Evolutionary conservation across 1,140 invertebrate genomes (phyloP), one percentile per base, ranked within the genome.

Genomic region (Bradysia coprophila): DNA sequence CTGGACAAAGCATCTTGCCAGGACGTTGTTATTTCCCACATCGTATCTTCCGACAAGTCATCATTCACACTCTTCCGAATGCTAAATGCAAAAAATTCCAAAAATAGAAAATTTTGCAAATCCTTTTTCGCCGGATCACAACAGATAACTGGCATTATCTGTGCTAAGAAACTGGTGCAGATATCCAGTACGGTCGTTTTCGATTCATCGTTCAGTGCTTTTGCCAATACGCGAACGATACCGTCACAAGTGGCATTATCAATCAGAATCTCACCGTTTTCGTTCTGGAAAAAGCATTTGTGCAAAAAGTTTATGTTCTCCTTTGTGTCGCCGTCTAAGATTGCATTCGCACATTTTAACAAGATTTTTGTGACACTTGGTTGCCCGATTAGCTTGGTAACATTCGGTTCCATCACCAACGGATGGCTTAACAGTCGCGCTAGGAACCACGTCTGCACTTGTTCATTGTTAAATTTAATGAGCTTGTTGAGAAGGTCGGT

Each of bases 1-100:
- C 54, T 56, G 4, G 55, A 62, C 13, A 68, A 40, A n/a, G 58
- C 57, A 56, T 68, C 65, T 51, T 67, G 61, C 67, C 67, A 69
- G 24, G 65, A 63, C n/a, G 63, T 66, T 15, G 63, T 66, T 4
- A 66, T 52, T 50, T 69, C 66, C 59, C 61, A 66, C 20, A 67
- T 47, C 6, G 66, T 68, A 44, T 69, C 66, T 39, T 39, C 21
- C 21, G 38, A 13, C 21, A 9, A 38, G 18, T 21, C 21, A 11
- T 22, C 51, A 9, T 46, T 48, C 2, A 45, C 40, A 6, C 42
- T 43, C 20, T 54, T 49, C 43, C 54, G 52, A 45, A 65, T 56
- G 22, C 55, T 61, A n/a, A 69, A 57, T 43, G 51, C 53, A 42
- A 63, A 66, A 6, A 70, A 42, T n/a, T 54, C 50, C 10, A 67